Conservation (phyloP, 2,888 invertebrate species). For the Noctua pronuba region DNA sequence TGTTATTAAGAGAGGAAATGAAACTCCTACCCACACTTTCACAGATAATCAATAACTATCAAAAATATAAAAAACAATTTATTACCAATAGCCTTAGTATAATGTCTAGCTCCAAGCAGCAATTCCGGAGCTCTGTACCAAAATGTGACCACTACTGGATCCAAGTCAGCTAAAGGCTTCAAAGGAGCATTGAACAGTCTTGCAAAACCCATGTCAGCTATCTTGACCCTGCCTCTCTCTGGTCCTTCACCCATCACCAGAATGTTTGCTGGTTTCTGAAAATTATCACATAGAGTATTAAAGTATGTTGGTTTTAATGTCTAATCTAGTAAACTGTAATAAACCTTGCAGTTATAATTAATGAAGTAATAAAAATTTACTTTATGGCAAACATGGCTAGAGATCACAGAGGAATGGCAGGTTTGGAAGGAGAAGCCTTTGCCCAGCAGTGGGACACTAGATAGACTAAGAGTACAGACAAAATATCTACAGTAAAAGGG, state of each 20-base stretch:
- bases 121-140: constrained; percentile 99
- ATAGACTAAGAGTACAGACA: not conserved
- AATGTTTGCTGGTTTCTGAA: constrained; percentile 99
- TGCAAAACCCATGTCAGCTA: constrained; percentile 99
- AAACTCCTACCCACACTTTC: not conserved
- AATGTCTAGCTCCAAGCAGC: constrained; percentile 98
- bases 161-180: constrained; percentile 99
- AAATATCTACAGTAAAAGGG: not conserved
- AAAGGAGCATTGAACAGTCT: constrained; percentile 99
- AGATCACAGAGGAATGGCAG: not conserved
- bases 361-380: not conserved
- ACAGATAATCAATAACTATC: not conserved
- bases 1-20: not conserved
- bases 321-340: not conserved
- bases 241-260: constrained; percentile 99
- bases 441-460: not conserved
- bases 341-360: not conserved
- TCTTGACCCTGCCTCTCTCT: constrained; percentile 98
- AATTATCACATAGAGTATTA: constrained; percentile 19
- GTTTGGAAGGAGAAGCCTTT: not conserved
- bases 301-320: not conserved
- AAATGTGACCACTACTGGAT: constrained; percentile 99
- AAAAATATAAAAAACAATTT: not conserved
- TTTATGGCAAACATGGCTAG: not conserved
- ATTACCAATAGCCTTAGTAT: constrained; percentile 98